Evolutionary conservation across 2,113 vertebrate species (phyloP).

Genomic region (Pomatorhinus ruficollis): DNA sequence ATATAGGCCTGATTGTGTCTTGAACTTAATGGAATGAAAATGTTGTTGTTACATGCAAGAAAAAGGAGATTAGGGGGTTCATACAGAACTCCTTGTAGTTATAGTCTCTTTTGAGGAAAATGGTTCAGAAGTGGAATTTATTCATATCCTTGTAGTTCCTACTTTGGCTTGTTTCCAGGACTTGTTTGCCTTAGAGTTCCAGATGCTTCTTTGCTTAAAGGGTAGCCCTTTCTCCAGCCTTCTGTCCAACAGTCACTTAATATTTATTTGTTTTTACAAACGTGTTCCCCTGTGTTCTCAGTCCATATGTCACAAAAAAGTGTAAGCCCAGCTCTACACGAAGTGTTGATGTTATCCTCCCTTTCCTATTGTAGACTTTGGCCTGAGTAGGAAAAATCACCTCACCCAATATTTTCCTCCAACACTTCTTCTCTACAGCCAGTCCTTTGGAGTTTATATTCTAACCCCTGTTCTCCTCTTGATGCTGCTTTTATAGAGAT

Average conservation of each 20-base stretch:
- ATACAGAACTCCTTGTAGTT: neutral
- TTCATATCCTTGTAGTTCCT: neutral
- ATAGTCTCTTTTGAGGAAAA: neutral
- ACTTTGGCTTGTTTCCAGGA: slow-evolving; percentile 29
- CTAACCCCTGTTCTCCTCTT: neutral
- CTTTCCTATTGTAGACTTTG: neutral
- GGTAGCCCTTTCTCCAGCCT: neutral
- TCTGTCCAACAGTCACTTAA: neutral
- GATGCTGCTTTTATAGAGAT: neutral
- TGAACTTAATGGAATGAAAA: neutral
- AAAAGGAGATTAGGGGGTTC: neutral
- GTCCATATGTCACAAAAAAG: neutral
- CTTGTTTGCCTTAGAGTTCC: slow-evolving; percentile 33
- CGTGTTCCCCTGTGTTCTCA: neutral
- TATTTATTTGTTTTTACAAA: slow-evolving; percentile 43
- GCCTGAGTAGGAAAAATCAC: neutral
- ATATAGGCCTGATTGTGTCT: neutral
- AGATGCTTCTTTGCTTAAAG: slow-evolving; percentile 48
- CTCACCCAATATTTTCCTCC: neutral
- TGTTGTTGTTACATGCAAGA: neutral
- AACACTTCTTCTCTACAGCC: neutral
- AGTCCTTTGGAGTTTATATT: neutral
- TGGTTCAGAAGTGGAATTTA: neutral
- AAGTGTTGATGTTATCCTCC: neutral
- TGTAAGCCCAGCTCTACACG: neutral